Percentiles rank a stretch among this genome's conserved stretches.
These are phyloP conservation scores for Triplophysa dalaica DNA, from an alignment of 2,113 vertebrate genomes.

Conservation along the genomic window DNA sequence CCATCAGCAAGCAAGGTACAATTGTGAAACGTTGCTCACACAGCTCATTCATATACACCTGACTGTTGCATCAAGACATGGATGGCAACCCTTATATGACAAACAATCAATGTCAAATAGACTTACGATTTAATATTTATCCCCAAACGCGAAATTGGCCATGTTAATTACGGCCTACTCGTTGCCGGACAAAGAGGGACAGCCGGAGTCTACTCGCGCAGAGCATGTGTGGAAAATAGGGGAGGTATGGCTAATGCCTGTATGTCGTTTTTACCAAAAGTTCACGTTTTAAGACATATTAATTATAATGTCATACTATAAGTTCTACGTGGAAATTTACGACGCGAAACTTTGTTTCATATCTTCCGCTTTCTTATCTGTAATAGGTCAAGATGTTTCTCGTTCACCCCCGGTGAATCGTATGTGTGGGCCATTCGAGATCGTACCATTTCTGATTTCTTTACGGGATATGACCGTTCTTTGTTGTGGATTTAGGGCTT, in stretches of 20 bases:
- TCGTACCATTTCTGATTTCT: conserved; percentile 18
- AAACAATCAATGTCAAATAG: conserved; percentile 67
- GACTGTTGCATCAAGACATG: conserved; percentile 71
- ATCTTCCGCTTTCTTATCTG: background rate
- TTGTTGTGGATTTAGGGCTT: background rate
- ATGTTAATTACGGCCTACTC: conserved; percentile 77
- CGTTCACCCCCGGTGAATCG: background rate
- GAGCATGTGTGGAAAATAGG: conserved; percentile 63
- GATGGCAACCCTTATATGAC: conserved; percentile 69
- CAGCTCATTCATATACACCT: conserved; percentile 68
- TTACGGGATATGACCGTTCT: background rate
- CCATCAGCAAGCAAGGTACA: conserved; percentile 61
- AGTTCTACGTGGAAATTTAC: accelerated
- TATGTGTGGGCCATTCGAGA: conserved; percentile 28
- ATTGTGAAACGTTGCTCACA: conserved; percentile 72
- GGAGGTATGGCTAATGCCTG: conserved; percentile 35
- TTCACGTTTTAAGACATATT: background rate
- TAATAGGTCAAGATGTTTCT: background rate
- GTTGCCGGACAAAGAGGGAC: conserved; percentile 81
- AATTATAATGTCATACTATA: background rate
- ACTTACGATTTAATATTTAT: conserved; percentile 74
- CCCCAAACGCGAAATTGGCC: conserved; percentile 76
- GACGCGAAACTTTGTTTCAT: background rate
- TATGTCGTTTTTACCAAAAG: background rate
- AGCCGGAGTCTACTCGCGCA: conserved; percentile 65